Conservation (phyloP, 2,888 invertebrate species). For the Lacanobia wlatinum region DNA sequence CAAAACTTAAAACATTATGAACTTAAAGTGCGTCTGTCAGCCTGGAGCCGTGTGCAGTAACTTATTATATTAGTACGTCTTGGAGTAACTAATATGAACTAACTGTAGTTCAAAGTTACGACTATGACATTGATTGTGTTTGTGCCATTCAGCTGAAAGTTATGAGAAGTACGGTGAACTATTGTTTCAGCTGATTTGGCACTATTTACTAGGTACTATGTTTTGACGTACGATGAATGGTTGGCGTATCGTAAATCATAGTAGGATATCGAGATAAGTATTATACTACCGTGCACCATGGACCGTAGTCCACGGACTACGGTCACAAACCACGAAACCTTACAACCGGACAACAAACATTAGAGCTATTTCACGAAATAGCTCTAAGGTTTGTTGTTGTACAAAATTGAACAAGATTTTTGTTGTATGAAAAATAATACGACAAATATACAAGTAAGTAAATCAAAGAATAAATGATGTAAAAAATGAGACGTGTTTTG, state of each 20-base stretch:
- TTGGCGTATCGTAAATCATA: background rate
- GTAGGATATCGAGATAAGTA: background rate
- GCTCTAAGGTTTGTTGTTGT: background rate
- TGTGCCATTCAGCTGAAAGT: constrained; percentile 27
- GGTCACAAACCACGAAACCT: no score
- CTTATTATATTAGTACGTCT: constrained; percentile 18
- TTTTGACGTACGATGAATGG: background rate
- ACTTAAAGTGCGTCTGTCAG: constrained; percentile 17
- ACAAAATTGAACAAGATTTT: background rate
- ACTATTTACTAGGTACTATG: background rate
- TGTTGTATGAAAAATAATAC: background rate
- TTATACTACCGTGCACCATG: background rate
- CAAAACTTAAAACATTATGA: constrained; percentile 18
- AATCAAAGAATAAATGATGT: no score
- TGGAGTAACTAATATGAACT: constrained; percentile 30
- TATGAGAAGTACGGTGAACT: constrained; percentile 28
- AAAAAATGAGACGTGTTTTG: background rate
- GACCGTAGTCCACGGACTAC: no score
- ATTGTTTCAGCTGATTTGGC: constrained; percentile 11
- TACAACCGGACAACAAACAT: no score
- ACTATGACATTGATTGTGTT: constrained; percentile 26
- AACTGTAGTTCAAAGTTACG: constrained; percentile 33
- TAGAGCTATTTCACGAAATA: no score
- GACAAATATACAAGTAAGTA: background rate
- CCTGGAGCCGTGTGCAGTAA: constrained; percentile 22